Evolutionary conservation across 2,113 vertebrate species (phyloP).

Genomic region (Potamarius usumacintae): DNA sequence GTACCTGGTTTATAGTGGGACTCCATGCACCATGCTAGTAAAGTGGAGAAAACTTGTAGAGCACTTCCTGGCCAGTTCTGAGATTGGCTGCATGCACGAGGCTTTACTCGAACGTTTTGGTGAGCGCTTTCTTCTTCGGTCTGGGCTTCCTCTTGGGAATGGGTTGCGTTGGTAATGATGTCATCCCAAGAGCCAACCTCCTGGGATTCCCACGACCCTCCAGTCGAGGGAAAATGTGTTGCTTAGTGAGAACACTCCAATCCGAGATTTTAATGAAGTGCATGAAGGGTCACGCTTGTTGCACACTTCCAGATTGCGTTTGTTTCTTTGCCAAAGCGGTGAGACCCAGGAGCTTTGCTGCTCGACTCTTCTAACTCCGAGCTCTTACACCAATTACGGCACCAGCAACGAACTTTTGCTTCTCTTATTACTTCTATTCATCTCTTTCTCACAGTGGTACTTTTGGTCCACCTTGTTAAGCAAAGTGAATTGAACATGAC

Average conservation of each 20-base stretch:
- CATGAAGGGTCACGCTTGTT: neutral
- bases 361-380: conserved; percentile 28
- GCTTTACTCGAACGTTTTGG: neutral
- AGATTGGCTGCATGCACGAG: neutral
- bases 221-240: conserved; percentile 46
- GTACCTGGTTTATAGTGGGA: neutral
- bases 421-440: conserved; percentile 28
- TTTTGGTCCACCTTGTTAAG: conserved; percentile 59
- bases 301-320: neutral
- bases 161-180: conserved; percentile 49
- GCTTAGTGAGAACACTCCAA: conserved; percentile 39
- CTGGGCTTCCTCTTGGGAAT: conserved; percentile 44
- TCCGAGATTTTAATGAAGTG: conserved; percentile 58
- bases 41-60: neutral
- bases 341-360: conserved; percentile 26
- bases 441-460: conserved; percentile 1
- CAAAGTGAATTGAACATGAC: conserved; percentile 58
- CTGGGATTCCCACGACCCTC: conserved; percentile 49
- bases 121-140: conserved; percentile 17
- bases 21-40: neutral
- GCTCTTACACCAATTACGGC: conserved; percentile 48
- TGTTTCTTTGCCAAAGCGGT: conserved; percentile 9
- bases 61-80: neutral
- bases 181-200: conserved; percentile 48
- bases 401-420: conserved; percentile 25